phyloP scores from a whole-genome alignment of 2,113 vertebrate species.

The Cyphotilapia sp. region DNA sequence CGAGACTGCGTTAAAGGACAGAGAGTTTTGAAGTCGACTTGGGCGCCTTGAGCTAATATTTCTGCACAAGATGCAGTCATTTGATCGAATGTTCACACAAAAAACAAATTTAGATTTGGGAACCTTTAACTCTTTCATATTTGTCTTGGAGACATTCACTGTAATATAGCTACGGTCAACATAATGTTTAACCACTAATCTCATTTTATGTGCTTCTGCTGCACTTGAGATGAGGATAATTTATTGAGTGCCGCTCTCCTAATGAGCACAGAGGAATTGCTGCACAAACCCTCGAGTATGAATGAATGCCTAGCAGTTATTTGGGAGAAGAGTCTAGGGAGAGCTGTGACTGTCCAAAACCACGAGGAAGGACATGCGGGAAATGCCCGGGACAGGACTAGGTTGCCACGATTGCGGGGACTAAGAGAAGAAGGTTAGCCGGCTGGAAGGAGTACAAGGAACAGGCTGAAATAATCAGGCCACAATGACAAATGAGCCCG shows the following conservation, averaged over 20 bases:
- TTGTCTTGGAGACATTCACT: not conserved
- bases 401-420: conserved; percentile 2
- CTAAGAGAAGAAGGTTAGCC: conserved; percentile 40
- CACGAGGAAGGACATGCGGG: not conserved
- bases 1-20: not conserved
- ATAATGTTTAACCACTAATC: not conserved
- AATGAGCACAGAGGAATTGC: not conserved
- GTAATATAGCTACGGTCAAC: not conserved
- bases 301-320: not conserved
- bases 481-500: conserved; percentile 69
- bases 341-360: conserved; percentile 3
- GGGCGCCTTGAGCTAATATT: not conserved
- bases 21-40: not conserved
- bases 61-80: not conserved
- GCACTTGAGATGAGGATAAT: not conserved
- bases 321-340: not conserved
- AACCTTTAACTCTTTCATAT: not conserved
- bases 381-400: not conserved
- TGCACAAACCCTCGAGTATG: not conserved
- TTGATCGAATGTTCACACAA: not conserved
- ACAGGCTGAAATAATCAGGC: conserved; percentile 73
- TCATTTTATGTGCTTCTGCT: not conserved
- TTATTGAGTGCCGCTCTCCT: not conserved
- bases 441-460: conserved; percentile 50
- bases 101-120: not conserved